Evolutionary conservation across 1,140 invertebrate genomes (phyloP), one percentile per base, ranked within the genome.

Genomic region (Philopotamus ludificatus): DNA sequence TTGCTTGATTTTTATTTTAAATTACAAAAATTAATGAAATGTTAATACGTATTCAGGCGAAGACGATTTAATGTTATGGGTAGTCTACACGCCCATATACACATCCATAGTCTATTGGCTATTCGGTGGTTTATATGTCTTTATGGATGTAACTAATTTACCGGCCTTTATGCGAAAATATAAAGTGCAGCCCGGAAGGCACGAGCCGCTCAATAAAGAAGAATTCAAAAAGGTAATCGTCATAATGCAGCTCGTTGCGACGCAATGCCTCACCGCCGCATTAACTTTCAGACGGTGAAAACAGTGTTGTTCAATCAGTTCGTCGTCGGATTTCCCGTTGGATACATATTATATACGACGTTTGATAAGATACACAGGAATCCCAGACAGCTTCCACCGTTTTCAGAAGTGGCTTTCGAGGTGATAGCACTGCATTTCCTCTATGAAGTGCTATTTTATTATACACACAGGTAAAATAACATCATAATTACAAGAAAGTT

Each of bases 251-350:
- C n/a, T n/a, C n/a, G n/a, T n/a, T n/a, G n/a, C n/a, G n/a, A n/a
- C 28, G 4, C 4, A 7, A 34, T 34, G 28, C 28, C 4, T 7
- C 12, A 12, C 12, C 12, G 28, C 12, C 41, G 2, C 25, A 39
- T 20, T n/a, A 28, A 16, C 57, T 44, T 76, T 47, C 71, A 84
- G 79, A 85, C 90, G 12, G 84, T 94, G 15, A 81, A 79, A 70
- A 82, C 83, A 72, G 91, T 93, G 21, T 67, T 93, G 7, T 85
- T 91, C 72, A 95, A 95, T 79, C 91, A 93, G 77, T 79, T 87
- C 10, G 77, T 90, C 25, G 84, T 93, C 23, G 88, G 86, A n/a
- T 15, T 74, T 90, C 61, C 87, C 88, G 12, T 72, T 90, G 49
- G 81, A 84, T 12, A 81, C 82, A 65, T n/a, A n/a, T n/a, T n/a